Conservation (phyloP, 2,797 vertebrate genomes). For the Lacerta bilineata region DNA sequence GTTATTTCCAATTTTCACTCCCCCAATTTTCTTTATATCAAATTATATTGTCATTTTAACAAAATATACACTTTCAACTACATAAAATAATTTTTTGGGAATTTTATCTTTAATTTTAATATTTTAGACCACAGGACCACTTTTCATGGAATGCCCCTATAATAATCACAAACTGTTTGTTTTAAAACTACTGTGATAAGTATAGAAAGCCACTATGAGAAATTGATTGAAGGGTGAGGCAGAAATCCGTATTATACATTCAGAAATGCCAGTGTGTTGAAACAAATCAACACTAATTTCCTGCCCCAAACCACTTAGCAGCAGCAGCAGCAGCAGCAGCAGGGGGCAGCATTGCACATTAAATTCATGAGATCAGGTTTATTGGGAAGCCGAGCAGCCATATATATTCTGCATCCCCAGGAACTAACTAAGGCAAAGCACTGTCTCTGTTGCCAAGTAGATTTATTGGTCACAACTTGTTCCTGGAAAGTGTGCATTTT, state of each 20-base stretch:
- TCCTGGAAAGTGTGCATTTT: slow-evolving; percentile 23
- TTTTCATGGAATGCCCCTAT: no score
- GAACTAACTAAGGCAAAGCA: background rate
- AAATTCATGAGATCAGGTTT: background rate
- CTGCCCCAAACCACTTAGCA: background rate
- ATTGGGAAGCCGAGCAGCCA: background rate
- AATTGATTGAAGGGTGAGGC: background rate
- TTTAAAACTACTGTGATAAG: no score
- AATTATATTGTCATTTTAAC: no score
- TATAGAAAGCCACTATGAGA: background rate
- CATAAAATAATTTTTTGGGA: no score
- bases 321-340: background rate
- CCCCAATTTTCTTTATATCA: no score
- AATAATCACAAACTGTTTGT: no score
- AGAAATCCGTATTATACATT: background rate
- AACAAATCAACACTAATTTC: background rate
- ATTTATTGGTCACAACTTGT: slow-evolving; percentile 1
- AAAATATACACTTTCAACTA: no score
- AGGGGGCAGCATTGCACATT: background rate
- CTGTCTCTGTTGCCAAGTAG: background rate
- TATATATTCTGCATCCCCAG: background rate
- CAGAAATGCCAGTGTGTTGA: background rate
- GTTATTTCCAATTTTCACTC: no score
- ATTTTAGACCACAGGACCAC: no score
- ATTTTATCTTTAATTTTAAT: no score